Percentiles rank a stretch among this genome's conserved stretches.
Conservation (phyloP, 2,113 vertebrate species). For the human (Homo sapiens) region GRCh38 chr11:125746501-125747000, state of each 20-base stretch:
- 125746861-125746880: not conserved
- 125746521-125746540: not conserved
- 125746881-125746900: not conserved
- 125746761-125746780: not conserved
- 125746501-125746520: not conserved
- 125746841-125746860: not conserved
- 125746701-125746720: not conserved
- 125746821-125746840: not conserved
- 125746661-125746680: not conserved
- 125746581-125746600: not conserved
- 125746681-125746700: not conserved
- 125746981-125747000: not conserved
- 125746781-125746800: not conserved
- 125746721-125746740: not conserved
- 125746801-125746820: not conserved
- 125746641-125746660: slow-evolving; percentile 12
- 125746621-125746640: not conserved
- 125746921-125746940: not conserved
- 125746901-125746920: no score
- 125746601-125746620: not conserved
- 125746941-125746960: not conserved
- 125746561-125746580: not conserved
- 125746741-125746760: no score
- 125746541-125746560: not conserved
- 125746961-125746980: rapidly evolving